A percentile compares a stretch with the other conserved stretches of the same genome.
phyloP scores from a whole-genome alignment of 1,140 invertebrate species.

The Leucophenga varia region DNA sequence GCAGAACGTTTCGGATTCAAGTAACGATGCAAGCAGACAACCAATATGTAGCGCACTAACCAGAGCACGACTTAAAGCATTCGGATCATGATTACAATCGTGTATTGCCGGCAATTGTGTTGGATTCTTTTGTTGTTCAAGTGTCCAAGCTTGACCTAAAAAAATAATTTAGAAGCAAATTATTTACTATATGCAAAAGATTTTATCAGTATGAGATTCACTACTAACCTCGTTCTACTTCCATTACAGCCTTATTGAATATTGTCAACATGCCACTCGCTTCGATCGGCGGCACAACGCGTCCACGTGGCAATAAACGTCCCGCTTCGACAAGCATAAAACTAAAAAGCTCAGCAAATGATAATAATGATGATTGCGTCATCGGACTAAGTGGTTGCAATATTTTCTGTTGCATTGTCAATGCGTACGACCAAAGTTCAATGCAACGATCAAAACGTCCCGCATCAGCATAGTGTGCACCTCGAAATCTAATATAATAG shows the following conservation, averaged over 20 bases:
- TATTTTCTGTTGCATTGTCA: conserved; percentile 94
- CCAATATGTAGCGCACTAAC: conserved; percentile 84
- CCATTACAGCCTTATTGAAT: conserved; percentile 75
- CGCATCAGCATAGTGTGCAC: conserved; percentile 92
- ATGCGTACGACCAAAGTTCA: conserved; percentile 92
- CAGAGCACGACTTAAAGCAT: conserved; percentile 78
- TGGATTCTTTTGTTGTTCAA: conserved; percentile 32
- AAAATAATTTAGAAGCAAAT: conserved; percentile 1
- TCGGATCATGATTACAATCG: conserved; percentile 69
- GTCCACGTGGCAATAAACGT: conserved; percentile 67
- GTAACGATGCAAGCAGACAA: conserved; percentile 70
- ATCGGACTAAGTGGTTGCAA: conserved; percentile 90
- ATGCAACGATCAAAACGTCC: conserved; percentile 91
- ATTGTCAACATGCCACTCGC: conserved; percentile 81
- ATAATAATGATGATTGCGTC: conserved; percentile 90
- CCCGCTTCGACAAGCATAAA: conserved; percentile 86
- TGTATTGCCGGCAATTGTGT: conserved; percentile 59
- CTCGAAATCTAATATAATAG: conserved; percentile 83
- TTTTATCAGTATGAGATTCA: conserved; percentile 29
- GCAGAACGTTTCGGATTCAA: conserved; percentile 60
- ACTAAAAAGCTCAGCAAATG: conserved; percentile 92
- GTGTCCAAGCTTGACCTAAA: conserved; percentile 32
- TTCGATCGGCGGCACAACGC: conserved; percentile 75
- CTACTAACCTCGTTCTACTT: conserved; percentile 63
- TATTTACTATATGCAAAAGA: neutral